Percentiles rank a stretch among this genome's conserved stretches.
Evolutionary conservation across 2,113 vertebrate genomes (phyloP).

Genomic region (Phylloscopus whistleri): DNA sequence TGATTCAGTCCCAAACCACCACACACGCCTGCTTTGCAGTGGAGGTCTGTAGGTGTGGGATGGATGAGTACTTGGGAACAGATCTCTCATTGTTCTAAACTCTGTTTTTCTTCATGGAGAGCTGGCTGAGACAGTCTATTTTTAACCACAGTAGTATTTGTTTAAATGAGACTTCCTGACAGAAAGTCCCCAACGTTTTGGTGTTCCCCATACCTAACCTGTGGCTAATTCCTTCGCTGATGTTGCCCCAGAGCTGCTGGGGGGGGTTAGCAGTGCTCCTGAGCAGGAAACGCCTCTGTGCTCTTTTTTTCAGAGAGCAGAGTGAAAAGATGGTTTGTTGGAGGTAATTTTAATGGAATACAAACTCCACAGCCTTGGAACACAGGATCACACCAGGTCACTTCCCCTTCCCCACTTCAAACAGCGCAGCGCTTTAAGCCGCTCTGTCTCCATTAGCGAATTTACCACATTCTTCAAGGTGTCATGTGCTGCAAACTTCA

Average conservation of each 20-base stretch:
- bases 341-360: conserved; percentile 34
- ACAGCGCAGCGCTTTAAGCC: not conserved
- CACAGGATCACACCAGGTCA: conserved; percentile 51
- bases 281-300: not conserved
- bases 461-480: conserved; percentile 38
- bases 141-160: conserved; percentile 5
- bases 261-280: not conserved
- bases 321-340: conserved; percentile 25
- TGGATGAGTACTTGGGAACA: not conserved
- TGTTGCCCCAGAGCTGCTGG: not conserved
- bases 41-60: not conserved
- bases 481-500: conserved; percentile 20
- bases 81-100: not conserved
- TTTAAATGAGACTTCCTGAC: conserved; percentile 23
- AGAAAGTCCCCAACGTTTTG: not conserved
- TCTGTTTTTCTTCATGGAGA: not conserved
- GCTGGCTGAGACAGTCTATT: not conserved
- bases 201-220: not conserved
- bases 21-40: not conserved
- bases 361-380: conserved; percentile 25
- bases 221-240: not conserved
- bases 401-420: conserved; percentile 62
- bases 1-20: not conserved
- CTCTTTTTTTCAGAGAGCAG: conserved; percentile 11
- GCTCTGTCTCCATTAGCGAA: not conserved